Conservation (phyloP, 2,888 invertebrate species). For the Sminthurinus aureus region DNA sequence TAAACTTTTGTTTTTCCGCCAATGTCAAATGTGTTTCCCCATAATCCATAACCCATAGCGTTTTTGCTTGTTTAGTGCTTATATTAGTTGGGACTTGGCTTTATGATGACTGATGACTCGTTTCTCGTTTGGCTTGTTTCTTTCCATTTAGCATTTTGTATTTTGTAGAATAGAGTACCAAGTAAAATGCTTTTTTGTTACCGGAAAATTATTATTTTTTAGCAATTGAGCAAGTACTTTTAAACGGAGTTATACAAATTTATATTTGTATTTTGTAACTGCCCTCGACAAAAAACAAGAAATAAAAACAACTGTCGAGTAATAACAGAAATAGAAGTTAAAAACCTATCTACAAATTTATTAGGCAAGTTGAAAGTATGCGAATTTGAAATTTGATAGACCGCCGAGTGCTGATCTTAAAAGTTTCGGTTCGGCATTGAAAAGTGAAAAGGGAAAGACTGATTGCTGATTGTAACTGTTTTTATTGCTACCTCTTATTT, state of each 20-base stretch:
- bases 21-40: not conserved
- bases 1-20: no score
- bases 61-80: not conserved
- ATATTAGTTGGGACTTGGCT: conserved; percentile 37
- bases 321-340: conserved; percentile 5
- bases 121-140: no score
- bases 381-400: no score
- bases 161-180: conserved; percentile 11
- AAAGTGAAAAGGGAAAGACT: not conserved
- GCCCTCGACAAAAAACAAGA: not conserved
- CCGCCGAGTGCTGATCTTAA: no score
- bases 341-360: conserved; percentile 18
- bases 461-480: not conserved
- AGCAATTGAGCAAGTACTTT: not conserved
- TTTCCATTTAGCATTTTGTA: no score
- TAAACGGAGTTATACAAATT: no score
- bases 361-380: conserved; percentile 27
- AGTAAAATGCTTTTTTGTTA: conserved; percentile 9
- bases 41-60: not conserved
- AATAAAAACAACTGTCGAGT: not conserved
- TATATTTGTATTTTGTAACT: no score
- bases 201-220: no score
- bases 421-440: no score
- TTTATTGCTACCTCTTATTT: not conserved
- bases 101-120: conserved; percentile 47